A percentile compares a stretch with the other conserved stretches of the same genome.
Conservation (phyloP, 2,888 invertebrate genomes). For the Tinea trinotella region DNA sequence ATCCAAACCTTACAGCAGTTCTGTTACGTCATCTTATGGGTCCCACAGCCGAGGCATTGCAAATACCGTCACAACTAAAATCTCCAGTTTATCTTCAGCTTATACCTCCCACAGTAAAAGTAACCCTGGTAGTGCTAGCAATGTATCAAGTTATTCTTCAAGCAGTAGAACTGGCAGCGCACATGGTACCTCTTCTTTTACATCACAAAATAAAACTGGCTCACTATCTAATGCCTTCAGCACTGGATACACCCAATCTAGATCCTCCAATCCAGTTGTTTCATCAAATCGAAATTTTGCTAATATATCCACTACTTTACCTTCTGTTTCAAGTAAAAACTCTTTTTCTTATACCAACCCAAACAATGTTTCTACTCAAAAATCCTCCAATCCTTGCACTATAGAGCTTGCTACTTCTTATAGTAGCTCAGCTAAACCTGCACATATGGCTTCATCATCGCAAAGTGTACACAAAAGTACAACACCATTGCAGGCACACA, state of each 20-base stretch:
- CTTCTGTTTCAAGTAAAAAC: neutral
- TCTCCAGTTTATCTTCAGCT: neutral
- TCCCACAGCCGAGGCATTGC: neutral
- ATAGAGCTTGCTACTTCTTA: neutral
- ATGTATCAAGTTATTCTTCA: neutral
- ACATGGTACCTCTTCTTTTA: neutral
- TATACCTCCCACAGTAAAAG: neutral
- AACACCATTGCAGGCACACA: conserved; percentile 35
- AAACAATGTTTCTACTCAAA: neutral
- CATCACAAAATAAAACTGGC: neutral
- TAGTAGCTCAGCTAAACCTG: neutral
- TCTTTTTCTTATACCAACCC: neutral
- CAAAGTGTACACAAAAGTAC: neutral
- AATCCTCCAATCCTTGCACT: neutral
- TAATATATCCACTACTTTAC: neutral
- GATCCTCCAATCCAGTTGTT: neutral
- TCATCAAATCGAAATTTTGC: neutral
- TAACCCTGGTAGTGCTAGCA: neutral
- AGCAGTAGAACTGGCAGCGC: neutral
- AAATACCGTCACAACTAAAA: neutral
- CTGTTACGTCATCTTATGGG: neutral
- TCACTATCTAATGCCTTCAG: neutral
- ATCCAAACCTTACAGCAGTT: neutral
- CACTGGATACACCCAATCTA: neutral
- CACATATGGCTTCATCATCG: conserved; percentile 30